Base-by-base conservation (phyloP, 2,113 vertebrate genomes). In the Tragelaphus strepsiceros region DNA sequence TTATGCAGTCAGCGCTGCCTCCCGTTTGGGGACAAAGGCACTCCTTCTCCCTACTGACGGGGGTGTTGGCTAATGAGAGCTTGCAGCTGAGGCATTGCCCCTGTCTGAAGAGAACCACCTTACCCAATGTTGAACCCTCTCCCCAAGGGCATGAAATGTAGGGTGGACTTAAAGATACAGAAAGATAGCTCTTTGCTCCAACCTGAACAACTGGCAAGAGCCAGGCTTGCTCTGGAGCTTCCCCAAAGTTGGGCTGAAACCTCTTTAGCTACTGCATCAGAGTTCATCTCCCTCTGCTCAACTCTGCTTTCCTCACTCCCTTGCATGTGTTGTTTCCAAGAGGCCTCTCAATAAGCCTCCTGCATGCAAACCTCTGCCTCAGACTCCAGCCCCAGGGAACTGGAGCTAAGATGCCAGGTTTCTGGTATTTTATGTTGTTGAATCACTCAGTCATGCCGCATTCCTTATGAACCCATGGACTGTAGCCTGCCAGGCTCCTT, bases 371-470 rank as follows among this genome's bases (percentile, higher is more conserved):
- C 58, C 39, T 81, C 61, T 30, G 10, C 14, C 43, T 64, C 16
- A 10, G 16, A 61, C 28, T 22, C 88, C 1, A 2, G n/a, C 78
- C 81, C 35, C 12, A 24, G 51, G 14, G 7, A 39, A 11, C 3
- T 0, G 0, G 39, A 19, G 11, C 49, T 21, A 1, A 9, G 64
- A 15, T 5, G 7, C 13, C 7, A 6, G 10, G 21, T 13, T 35
- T 43, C 17, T 6, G 4, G 12, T 43, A 16, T 24, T 43, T 14
- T 77, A 14, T 77, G 71, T 26, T 74, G 21, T 24, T 74, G 39
- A 77, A 26, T 43, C 35, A 2, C 12, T 77, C 35, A 77, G 71
- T 77, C 22, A 26, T 24, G 39, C 26, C 12, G 12, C 35, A 43
- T 6, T 43, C 22, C 39, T 77, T 77, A 2, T 26, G 35, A 77